Evolutionary conservation across 1,140 invertebrate genomes (phyloP), one percentile per base, ranked within the genome.

Genomic region (Drosophila kanapiae): DNA sequence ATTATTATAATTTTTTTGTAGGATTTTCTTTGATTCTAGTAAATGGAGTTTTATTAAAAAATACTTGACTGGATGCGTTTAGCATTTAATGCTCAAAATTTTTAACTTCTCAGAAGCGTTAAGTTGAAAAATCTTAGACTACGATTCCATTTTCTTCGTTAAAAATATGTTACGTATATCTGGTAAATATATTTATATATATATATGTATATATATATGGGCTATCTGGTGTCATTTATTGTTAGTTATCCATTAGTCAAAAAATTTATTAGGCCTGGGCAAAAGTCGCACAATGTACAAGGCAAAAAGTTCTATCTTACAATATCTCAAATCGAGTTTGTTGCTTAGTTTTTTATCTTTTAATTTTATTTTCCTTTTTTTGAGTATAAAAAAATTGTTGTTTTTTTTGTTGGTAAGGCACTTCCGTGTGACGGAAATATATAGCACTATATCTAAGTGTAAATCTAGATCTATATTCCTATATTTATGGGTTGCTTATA

Each of bases 381-480:
- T 27, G 54, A 65, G 71, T 88, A 87, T 87, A 54, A 82, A 86
- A 86, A 88, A 85, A 84, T 58, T 62, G 61, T 87, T 69, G 49
- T 56, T 49, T 23, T 23, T 1, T 77, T 75, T 60, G 59, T 78
- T 78, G 42, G 16, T 92, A 92, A 92, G 91, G 91, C 91, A 92
- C 91, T 91, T 92, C 91, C 91, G 88, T 92, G 91, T 92, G 91
- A 92, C 91, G 91, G 91, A 92, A 92, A 92, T 92, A 91, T 92
- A 79, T 77, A 72, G 68, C 69, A 60, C 82, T 85, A 84, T 69
- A 81, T 69, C 78, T 88, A 88, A 40, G 38, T 70, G 60, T 77
- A 80, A 62, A 82, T 74, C 54, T 70, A 61, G 31, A 83, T 79
- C 62, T 75, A 75, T 75, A 64, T 61, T 57, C 51, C 54, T 54